Evolutionary conservation across 2,113 vertebrate genomes (phyloP).

Genomic region (Holacanthus passer): DNA sequence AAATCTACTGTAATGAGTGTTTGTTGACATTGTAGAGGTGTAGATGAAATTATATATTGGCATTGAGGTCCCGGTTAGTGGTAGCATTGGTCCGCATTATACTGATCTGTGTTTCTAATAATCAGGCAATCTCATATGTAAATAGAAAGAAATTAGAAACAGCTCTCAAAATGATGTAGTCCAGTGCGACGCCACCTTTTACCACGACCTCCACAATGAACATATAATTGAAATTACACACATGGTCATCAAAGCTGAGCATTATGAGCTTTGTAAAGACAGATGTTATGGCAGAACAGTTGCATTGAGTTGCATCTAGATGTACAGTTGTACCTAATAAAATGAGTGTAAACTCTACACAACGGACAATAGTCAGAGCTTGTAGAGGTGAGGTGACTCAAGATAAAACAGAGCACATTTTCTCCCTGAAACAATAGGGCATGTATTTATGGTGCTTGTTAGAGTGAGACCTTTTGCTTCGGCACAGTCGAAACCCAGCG

Average conservation of each 20-base stretch:
- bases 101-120: neutral
- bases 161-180: neutral
- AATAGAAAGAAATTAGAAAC: neutral
- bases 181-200: neutral
- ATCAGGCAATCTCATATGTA: neutral
- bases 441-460: neutral
- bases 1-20: neutral
- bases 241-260: neutral
- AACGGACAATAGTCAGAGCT: neutral
- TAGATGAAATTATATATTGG: neutral
- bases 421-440: neutral
- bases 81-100: neutral
- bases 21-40: neutral
- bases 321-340: neutral
- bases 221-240: neutral
- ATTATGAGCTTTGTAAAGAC: neutral
- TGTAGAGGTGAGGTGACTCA: neutral
- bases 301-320: neutral
- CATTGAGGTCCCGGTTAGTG: neutral
- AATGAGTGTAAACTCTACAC: too few relatives aligned
- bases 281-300: neutral
- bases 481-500: neutral
- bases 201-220: neutral
- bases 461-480: conserved; percentile 12
- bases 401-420: neutral